phyloP scores from a whole-genome alignment of 2,113 vertebrate genomes.

The Oreocharis arfaki region DNA sequence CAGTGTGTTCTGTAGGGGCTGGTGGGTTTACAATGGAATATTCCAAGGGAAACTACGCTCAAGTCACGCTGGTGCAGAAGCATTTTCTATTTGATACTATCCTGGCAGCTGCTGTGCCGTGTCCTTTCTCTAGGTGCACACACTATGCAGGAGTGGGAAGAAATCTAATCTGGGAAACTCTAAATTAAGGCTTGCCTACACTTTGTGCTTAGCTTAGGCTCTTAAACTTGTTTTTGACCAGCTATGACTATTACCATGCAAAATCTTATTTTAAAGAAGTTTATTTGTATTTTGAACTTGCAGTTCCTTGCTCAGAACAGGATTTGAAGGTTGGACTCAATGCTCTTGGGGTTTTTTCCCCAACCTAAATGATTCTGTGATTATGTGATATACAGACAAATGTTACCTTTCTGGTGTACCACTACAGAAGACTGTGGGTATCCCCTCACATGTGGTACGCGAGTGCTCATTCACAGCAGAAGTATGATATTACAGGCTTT shows the following conservation, averaged over 20 bases:
- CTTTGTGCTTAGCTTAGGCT: neutral
- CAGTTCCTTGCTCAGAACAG: neutral
- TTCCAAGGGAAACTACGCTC: neutral
- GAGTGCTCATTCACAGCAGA: neutral
- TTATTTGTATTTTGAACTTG: neutral
- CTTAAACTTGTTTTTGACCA: neutral
- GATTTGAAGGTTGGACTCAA: neutral
- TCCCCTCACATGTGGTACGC: neutral
- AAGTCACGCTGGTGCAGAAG: rapidly evolving
- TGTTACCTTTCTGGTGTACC: neutral
- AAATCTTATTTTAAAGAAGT: neutral
- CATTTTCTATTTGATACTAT: neutral
- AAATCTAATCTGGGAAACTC: slow-evolving; percentile 23
- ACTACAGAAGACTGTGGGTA: neutral
- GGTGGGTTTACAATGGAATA: neutral
- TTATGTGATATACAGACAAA: neutral
- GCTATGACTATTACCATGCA: neutral
- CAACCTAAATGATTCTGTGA: neutral
- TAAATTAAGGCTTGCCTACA: slow-evolving; percentile 15
- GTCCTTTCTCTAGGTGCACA: neutral
- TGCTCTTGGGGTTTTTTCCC: neutral
- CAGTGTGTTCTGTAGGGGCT: neutral
- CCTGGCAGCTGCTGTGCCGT: neutral
- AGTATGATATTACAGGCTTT: neutral
- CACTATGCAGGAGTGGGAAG: neutral